phyloP scores from a whole-genome alignment of 2,888 invertebrate species.

The Allacma fusca region DNA sequence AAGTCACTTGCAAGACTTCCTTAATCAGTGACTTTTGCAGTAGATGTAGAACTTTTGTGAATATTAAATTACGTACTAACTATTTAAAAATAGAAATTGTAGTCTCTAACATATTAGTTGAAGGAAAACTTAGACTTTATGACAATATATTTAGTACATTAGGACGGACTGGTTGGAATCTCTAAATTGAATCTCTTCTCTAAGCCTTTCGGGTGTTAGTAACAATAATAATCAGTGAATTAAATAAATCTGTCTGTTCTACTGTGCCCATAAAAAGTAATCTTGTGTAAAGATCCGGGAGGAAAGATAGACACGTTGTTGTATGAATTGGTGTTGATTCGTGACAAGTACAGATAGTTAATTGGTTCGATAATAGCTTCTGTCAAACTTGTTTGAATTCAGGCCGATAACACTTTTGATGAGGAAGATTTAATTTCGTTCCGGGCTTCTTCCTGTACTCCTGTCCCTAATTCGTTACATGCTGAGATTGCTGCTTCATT shows the following conservation, averaged over 20 bases:
- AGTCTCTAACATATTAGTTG: too few species aligned
- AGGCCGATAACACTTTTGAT: constrained; percentile 19
- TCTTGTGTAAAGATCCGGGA: neutral
- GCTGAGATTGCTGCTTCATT: constrained; percentile 43
- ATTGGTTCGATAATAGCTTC: neutral
- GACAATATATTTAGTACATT: too few species aligned
- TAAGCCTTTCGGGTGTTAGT: too few species aligned
- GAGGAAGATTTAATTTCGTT: constrained; percentile 33
- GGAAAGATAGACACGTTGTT: neutral
- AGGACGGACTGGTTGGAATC: too few species aligned
- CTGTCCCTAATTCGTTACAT: constrained; percentile 36
- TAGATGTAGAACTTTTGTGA: neutral
- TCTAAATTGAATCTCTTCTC: too few species aligned
- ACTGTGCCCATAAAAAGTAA: neutral
- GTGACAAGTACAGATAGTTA: neutral
- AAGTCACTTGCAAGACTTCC: constrained; percentile 8
- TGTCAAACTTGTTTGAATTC: constrained; percentile 21
- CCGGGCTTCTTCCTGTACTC: constrained; percentile 23
- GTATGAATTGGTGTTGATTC: neutral
- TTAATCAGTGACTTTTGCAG: neutral
- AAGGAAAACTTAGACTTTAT: too few species aligned
- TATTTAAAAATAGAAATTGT: too few species aligned
- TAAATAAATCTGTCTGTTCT: neutral
- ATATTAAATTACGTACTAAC: neutral
- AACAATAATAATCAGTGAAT: too few species aligned